These are phyloP conservation scores for Aelia acuminata DNA, from an alignment of 2,888 invertebrate species.

Conservation along the genomic window DNA sequence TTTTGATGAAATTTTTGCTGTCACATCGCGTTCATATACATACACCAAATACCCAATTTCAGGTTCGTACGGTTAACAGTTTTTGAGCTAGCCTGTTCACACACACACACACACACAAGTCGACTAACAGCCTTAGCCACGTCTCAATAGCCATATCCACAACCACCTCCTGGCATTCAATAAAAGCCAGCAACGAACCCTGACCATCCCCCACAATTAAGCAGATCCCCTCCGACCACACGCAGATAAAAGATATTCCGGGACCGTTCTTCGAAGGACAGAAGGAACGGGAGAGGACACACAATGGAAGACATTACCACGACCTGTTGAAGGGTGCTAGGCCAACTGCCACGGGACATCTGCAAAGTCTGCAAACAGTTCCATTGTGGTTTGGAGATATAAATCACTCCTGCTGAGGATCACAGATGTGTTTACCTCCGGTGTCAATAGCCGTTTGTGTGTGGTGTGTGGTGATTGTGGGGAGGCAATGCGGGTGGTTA, in stretches of 20 bases:
- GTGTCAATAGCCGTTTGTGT: conserved; percentile 26
- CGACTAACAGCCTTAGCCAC: background rate
- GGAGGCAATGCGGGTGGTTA: no score
- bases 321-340: conserved; percentile 25
- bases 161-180: background rate
- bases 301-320: conserved; percentile 28
- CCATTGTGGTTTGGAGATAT: conserved; percentile 8
- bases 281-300: background rate
- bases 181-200: background rate
- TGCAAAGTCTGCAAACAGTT: background rate
- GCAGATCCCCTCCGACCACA: conserved; percentile 4
- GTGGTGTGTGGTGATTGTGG: background rate
- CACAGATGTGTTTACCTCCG: conserved; percentile 41
- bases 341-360: conserved; percentile 5
- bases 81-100: no score
- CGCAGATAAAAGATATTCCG: conserved; percentile 30
- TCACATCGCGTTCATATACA: no score
- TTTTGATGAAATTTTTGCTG: no score
- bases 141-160: background rate
- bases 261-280: conserved; percentile 44
- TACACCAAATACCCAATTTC: no score
- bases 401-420: background rate
- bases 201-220: conserved; percentile 42
- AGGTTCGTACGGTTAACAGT: no score
- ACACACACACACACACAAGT: no score